These are phyloP conservation scores for Platysternon megacephalum DNA, from an alignment of 2,113 vertebrate genomes.

Conservation along the genomic window DNA sequence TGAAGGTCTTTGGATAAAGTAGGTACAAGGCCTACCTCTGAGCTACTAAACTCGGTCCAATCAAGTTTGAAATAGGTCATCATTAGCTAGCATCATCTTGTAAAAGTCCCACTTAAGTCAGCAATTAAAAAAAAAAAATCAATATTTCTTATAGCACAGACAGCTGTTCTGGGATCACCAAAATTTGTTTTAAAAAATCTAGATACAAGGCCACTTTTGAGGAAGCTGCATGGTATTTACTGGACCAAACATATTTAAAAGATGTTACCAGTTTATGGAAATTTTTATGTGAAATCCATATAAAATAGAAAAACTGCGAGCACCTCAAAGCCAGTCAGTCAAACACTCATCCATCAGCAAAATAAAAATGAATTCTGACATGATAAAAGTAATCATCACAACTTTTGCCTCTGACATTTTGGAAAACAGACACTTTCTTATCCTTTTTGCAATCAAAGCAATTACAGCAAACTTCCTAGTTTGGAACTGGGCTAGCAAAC, in stretches of 20 bases:
- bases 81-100: background rate
- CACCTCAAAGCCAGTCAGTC: background rate
- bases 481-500: background rate
- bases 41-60: background rate
- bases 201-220: background rate
- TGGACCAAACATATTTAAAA: background rate
- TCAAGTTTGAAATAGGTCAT: background rate
- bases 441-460: background rate
- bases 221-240: background rate
- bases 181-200: background rate
- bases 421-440: background rate
- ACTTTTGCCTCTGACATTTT: background rate
- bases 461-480: background rate
- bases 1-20: background rate
- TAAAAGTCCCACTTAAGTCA: slow-evolving; percentile 10
- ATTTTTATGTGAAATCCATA: background rate
- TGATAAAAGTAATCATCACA: background rate
- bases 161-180: background rate
- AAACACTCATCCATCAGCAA: background rate
- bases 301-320: background rate
- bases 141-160: background rate
- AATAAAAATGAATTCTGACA: background rate
- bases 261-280: background rate
- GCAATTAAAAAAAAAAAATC: background rate
- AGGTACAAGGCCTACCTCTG: background rate